These are phyloP conservation scores for Loxodonta africana DNA, from an alignment of 2,113 vertebrate genomes.

Conservation along the genomic window DNA sequence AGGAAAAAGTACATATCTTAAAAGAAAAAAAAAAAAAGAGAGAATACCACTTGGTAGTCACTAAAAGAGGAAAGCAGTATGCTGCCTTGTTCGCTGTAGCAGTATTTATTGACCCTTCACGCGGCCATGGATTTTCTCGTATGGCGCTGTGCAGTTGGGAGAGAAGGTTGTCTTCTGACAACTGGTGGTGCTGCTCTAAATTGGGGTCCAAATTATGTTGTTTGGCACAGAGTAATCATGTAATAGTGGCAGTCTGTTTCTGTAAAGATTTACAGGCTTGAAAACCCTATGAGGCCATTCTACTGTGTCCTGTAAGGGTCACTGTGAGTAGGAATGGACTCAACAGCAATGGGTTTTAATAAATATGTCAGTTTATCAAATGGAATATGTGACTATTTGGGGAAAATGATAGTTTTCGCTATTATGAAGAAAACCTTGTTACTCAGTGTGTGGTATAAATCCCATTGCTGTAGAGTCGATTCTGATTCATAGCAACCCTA, in stretches of 20 bases:
- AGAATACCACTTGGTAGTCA: not conserved
- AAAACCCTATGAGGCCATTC: too few relatives aligned
- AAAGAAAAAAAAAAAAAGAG: not conserved
- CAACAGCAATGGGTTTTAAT: not conserved
- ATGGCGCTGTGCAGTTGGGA: fast-evolving
- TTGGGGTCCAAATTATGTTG: not conserved
- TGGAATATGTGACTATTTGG: not conserved
- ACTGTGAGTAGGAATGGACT: not conserved
- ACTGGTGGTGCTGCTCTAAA: not conserved
- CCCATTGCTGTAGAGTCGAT: too few relatives aligned
- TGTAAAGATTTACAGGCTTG: too few relatives aligned
- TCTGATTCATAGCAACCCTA: too few relatives aligned
- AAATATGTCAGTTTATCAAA: not conserved
- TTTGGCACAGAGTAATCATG: not conserved
- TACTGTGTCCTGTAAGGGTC: not conserved
- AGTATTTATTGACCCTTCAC: fast-evolving
- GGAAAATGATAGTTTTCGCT: conserved; percentile 25
- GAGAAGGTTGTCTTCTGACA: not conserved
- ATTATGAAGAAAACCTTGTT: not conserved
- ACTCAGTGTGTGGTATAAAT: not conserved
- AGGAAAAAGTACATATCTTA: not conserved
- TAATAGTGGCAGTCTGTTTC: not conserved
- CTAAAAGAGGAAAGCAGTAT: too few relatives aligned
- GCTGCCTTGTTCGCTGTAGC: not conserved
- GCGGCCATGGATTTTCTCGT: fast-evolving